Conservation (phyloP, 2,797 vertebrate species). For the Naso thynnoides region DNA sequence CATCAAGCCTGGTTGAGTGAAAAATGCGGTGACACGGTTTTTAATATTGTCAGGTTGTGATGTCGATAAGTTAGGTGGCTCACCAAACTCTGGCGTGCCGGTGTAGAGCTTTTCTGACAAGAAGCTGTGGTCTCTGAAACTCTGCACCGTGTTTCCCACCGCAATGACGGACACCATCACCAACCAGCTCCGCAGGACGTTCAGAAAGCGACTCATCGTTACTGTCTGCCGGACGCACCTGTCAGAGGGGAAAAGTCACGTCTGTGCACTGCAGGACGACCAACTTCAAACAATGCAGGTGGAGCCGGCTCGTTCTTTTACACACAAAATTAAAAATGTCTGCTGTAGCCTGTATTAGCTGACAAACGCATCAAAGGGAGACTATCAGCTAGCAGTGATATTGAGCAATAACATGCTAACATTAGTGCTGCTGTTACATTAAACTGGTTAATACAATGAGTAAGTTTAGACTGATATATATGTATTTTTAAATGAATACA, state of each 20-base stretch:
- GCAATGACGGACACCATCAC: conserved; percentile 95
- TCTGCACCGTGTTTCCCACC: conserved; percentile 94
- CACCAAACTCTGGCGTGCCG: conserved; percentile 91
- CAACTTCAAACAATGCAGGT: not conserved
- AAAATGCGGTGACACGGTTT: not conserved
- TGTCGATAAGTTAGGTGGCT: conserved; percentile 46
- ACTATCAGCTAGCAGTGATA: conserved; percentile 1
- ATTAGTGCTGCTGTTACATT: conserved; percentile 9
- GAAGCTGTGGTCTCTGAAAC: conserved; percentile 96
- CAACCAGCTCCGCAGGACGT: conserved; percentile 94
- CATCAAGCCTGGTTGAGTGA: not conserved
- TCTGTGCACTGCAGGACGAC: not conserved
- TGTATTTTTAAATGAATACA: no score
- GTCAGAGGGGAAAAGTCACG: conserved; percentile 4
- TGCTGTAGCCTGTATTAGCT: not conserved
- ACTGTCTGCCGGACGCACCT: conserved; percentile 46
- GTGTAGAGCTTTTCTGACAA: conserved; percentile 97
- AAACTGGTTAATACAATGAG: not conserved
- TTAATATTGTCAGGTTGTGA: not conserved
- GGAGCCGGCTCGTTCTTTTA: not conserved
- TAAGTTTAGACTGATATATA: no score
- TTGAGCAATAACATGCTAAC: conserved; percentile 10
- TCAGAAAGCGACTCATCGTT: conserved; percentile 93
- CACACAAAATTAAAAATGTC: not conserved
- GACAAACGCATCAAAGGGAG: not conserved